phyloP scores from a whole-genome alignment of 2,113 vertebrate species.

The Pterocles gutturalis region DNA sequence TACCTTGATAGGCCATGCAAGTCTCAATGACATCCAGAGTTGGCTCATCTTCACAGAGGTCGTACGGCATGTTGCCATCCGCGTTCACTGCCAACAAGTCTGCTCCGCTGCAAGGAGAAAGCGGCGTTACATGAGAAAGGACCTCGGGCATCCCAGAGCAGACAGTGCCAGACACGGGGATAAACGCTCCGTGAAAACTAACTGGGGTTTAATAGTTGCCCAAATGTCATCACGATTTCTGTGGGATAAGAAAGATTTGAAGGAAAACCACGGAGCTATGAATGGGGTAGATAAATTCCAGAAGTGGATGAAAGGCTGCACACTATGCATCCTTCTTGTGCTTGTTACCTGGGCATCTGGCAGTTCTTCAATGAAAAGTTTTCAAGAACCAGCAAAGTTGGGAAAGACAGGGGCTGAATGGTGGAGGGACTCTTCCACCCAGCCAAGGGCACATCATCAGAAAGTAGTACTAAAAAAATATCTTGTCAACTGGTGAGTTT shows the following conservation, averaged over 20 bases:
- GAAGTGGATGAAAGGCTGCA: not conserved
- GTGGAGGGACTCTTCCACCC: not conserved
- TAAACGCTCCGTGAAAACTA: not conserved
- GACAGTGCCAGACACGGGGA: not conserved
- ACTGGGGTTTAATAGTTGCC: not conserved
- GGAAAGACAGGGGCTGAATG: not conserved
- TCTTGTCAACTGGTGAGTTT: not conserved
- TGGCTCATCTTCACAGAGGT: constrained; percentile 96
- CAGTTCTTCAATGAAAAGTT: not conserved
- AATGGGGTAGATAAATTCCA: not conserved
- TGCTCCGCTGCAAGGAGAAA: constrained; percentile 83
- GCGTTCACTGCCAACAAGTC: constrained; percentile 95
- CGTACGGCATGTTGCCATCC: constrained; percentile 97
- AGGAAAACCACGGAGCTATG: not conserved
- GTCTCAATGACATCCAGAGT: constrained; percentile 97
- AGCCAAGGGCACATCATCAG: not conserved
- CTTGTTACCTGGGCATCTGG: not conserved
- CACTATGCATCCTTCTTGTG: not conserved
- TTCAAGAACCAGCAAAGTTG: not conserved
- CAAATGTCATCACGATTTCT: not conserved
- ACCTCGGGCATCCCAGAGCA: not conserved
- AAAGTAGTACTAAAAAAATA: not conserved
- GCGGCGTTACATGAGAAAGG: not conserved
- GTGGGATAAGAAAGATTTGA: not conserved
- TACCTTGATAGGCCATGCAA: constrained; percentile 97